Conservation (phyloP, 1,140 invertebrate species). For the Stenopsyche tienmushanensis region DNA sequence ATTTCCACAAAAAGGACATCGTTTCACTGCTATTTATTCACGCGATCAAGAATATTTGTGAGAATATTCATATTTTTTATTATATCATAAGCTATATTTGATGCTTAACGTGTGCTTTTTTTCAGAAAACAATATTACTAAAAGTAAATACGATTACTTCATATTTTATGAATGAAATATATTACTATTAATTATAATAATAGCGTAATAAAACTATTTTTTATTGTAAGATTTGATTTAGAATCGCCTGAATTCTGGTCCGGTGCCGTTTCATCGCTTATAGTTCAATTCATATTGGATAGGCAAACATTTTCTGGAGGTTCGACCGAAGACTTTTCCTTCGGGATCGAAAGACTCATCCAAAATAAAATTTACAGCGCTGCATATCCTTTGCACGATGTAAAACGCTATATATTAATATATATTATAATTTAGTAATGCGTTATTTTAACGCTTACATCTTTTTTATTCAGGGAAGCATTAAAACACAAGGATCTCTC, state of each 20-base stretch:
- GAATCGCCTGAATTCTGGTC: conserved; percentile 81
- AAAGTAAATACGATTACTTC: conserved; percentile 14
- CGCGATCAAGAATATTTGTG: conserved; percentile 86
- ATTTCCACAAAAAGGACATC: conserved; percentile 71
- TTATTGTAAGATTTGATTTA: conserved; percentile 79
- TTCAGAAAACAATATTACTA: no score
- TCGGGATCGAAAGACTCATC: conserved; percentile 83
- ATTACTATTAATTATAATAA: no score
- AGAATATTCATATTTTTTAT: no score
- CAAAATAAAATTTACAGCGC: conserved; percentile 76
- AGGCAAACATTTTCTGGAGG: conserved; percentile 76
- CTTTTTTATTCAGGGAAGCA: conserved; percentile 66
- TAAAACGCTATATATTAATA: conserved; percentile 47
- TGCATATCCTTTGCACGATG: conserved; percentile 90
- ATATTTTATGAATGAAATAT: no score
- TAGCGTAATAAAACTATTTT: no score
- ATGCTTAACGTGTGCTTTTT: conserved; percentile 12
- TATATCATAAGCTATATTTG: no score
- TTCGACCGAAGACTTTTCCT: conserved; percentile 67
- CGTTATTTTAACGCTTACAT: no score
- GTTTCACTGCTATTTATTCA: conserved; percentile 80
- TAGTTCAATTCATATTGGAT: conserved; percentile 90
- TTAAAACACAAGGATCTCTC: conserved; percentile 66
- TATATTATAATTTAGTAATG: neutral
- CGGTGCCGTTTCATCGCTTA: conserved; percentile 77